These are phyloP conservation scores for Drosophila mimica DNA, from an alignment of 2,888 invertebrate species.

Conservation along the genomic window DNA sequence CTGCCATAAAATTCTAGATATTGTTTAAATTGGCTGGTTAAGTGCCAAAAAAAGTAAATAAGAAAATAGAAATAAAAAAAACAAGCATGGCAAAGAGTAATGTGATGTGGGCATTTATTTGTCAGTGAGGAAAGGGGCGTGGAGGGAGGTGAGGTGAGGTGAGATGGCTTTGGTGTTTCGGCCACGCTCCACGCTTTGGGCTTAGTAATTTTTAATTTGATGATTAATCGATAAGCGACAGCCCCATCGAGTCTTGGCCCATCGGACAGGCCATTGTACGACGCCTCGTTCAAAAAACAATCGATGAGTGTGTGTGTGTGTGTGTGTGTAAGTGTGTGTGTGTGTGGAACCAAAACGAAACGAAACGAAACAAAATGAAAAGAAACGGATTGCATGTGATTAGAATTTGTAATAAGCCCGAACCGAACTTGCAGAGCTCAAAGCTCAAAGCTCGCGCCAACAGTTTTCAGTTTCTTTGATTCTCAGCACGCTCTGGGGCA, in stretches of 20 bases:
- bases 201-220: conserved; percentile 76
- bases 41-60: conserved; percentile 45
- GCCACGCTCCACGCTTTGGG: conserved; percentile 75
- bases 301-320: conserved; percentile 3
- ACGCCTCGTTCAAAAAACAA: conserved; percentile 29
- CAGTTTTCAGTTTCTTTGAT: conserved; percentile 32
- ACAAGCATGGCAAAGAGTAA: conserved; percentile 17
- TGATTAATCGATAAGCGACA: conserved; percentile 81
- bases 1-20: conserved; percentile 56
- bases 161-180: conserved; percentile 49
- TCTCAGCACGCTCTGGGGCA: conserved; percentile 51
- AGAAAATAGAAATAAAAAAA: conserved; percentile 16
- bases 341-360: conserved; percentile 24
- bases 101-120: conserved; percentile 25
- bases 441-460: conserved; percentile 45
- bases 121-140: neutral
- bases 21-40: conserved; percentile 65
- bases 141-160: neutral
- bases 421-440: conserved; percentile 12
- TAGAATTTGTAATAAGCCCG: conserved; percentile 78
- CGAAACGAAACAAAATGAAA: conserved; percentile 34
- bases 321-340: neutral
- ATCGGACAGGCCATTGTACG: conserved; percentile 66
- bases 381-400: conserved; percentile 74
- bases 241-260: conserved; percentile 52